Evolutionary conservation across 2,888 invertebrate genomes (phyloP).

Genomic region (Prenolepis imparis): DNA sequence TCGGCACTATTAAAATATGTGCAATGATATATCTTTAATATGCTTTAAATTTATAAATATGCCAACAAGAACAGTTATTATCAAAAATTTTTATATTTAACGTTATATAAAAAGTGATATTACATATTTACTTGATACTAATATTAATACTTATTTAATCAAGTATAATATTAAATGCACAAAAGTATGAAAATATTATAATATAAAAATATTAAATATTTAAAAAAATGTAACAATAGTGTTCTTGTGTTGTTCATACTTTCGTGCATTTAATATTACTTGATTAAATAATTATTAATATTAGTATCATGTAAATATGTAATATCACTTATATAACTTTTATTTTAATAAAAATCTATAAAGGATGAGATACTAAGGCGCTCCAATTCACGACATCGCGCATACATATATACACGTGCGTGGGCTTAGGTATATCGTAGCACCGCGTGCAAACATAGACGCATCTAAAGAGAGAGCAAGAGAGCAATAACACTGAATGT

Average conservation of each 20-base stretch:
- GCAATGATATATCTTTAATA: neutral
- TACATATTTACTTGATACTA: no score
- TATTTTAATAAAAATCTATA: neutral
- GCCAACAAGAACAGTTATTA: slow-evolving; percentile 41
- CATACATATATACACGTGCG: neutral
- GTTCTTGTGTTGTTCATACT: neutral
- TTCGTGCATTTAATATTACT: neutral
- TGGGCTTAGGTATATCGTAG: neutral
- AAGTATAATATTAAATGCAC: no score
- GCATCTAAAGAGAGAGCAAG: neutral
- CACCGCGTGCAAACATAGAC: slow-evolving; percentile 6
- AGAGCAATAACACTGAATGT: slow-evolving; percentile 50
- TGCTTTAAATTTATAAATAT: slow-evolving; percentile 31
- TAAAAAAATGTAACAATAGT: no score
- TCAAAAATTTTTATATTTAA: no score
- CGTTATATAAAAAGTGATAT: no score
- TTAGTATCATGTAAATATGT: neutral
- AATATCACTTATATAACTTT: neutral
- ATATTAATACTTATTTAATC: no score
- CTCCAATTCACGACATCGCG: neutral
- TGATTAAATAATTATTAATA: neutral
- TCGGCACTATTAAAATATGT: neutral
- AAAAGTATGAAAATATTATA: no score
- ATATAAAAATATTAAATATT: no score
- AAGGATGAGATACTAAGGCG: neutral